phyloP scores from a whole-genome alignment of 1,140 invertebrate species.

The Hestina assimilis region DNA sequence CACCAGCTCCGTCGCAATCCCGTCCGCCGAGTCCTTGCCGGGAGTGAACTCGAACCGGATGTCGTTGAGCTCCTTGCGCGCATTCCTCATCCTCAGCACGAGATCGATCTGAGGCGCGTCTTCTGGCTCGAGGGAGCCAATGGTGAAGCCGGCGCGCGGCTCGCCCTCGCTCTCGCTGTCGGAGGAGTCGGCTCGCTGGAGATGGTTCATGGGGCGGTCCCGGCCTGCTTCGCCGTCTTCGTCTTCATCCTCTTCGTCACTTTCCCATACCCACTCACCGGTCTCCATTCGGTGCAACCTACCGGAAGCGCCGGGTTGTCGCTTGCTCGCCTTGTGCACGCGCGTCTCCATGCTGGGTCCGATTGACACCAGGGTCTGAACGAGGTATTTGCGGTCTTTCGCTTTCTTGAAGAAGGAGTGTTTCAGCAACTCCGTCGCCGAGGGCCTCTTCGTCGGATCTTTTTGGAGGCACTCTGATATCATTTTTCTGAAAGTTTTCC shows the following conservation, averaged over 20 bases:
- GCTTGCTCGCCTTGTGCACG: slow-evolving; percentile 91
- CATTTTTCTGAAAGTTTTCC: slow-evolving; percentile 98
- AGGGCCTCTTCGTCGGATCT: slow-evolving; percentile 96
- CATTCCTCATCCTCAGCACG: slow-evolving; percentile 82
- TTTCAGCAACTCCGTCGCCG: slow-evolving; percentile 98
- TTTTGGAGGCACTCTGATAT: slow-evolving; percentile 98
- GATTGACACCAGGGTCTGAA: slow-evolving; percentile 92
- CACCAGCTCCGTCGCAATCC: slow-evolving; percentile 96
- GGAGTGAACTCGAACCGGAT: slow-evolving; percentile 98
- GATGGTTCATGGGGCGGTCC: slow-evolving; percentile 79
- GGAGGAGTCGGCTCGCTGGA: slow-evolving; percentile 79
- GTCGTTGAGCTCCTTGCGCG: slow-evolving; percentile 95
- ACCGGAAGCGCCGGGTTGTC: slow-evolving; percentile 94
- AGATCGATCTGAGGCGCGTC: slow-evolving; percentile 60
- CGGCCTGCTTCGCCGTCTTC: slow-evolving; percentile 60
- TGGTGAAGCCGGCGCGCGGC: slow-evolving; percentile 54
- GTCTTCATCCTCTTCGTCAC: slow-evolving; percentile 81
- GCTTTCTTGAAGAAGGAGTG: slow-evolving; percentile 99
- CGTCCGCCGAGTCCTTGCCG: slow-evolving; percentile 97
- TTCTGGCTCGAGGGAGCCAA: slow-evolving; percentile 49
- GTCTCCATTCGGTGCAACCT: slow-evolving; percentile 95
- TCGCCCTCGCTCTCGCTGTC: slow-evolving; percentile 76
- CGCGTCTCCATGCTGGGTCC: slow-evolving; percentile 93
- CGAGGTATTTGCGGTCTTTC: slow-evolving; percentile 97
- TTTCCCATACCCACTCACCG: slow-evolving; percentile 99